These are phyloP conservation scores for Petrocephalus schoutedeni DNA, from an alignment of 2,797 vertebrate genomes.

Conservation along the genomic window DNA sequence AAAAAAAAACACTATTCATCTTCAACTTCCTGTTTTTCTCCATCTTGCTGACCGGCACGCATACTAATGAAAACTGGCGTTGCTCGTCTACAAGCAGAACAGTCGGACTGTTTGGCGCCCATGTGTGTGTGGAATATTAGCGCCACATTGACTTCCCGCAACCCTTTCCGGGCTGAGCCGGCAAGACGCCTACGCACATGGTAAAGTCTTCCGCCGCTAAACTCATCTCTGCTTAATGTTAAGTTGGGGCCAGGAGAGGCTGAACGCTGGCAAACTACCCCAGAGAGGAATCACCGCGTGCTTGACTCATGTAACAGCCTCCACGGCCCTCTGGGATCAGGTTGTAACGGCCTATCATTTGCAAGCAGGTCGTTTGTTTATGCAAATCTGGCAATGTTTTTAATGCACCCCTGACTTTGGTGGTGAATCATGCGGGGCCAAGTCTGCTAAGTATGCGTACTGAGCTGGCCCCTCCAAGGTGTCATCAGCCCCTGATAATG, in stretches of 20 bases:
- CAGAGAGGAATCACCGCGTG: slow-evolving; percentile 33
- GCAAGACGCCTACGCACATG: slow-evolving; percentile 32
- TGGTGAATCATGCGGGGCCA: slow-evolving; percentile 47
- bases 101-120: slow-evolving; percentile 23
- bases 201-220: slow-evolving; percentile 38
- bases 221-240: slow-evolving; percentile 37
- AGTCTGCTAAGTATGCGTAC: slow-evolving; percentile 59
- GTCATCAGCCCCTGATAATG: slow-evolving; percentile 63
- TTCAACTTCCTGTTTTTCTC: slow-evolving; percentile 3
- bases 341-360: slow-evolving; percentile 55
- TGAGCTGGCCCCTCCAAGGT: slow-evolving; percentile 62
- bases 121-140: slow-evolving; percentile 45
- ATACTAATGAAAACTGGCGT: slow-evolving; percentile 36
- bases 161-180: slow-evolving; percentile 38
- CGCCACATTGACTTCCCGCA: slow-evolving; percentile 42
- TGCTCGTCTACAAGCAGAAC: slow-evolving; percentile 32
- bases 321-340: slow-evolving; percentile 52
- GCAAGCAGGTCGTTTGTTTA: slow-evolving; percentile 62
- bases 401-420: slow-evolving; percentile 54
- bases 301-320: slow-evolving; percentile 40
- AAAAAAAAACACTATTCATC: slow-evolving; percentile 19
- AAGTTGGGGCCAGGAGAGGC: slow-evolving; percentile 45
- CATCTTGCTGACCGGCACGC: slow-evolving; percentile 31
- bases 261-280: slow-evolving; percentile 45
- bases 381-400: slow-evolving; percentile 61